A percentile compares a stretch with the other conserved stretches of the same genome.
Evolutionary conservation across 2,113 vertebrate species (phyloP).

Genomic region (Seriola aureovittata): DNA sequence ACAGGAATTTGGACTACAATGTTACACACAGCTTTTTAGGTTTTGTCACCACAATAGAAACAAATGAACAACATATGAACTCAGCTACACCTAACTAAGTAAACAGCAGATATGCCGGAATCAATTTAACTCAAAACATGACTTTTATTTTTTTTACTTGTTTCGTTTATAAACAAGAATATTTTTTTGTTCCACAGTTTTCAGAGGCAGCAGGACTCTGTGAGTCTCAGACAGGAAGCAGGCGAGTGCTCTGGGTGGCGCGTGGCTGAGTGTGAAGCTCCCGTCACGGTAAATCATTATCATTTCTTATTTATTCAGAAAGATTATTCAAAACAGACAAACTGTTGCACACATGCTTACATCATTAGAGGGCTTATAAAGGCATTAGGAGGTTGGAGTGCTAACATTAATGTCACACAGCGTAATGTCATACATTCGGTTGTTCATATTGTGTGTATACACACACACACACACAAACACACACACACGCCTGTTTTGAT

Average conservation of each 20-base stretch:
- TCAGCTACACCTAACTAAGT: neutral
- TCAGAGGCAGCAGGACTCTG: neutral
- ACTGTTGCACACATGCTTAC: neutral
- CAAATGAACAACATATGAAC: too few species aligned
- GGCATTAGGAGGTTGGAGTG: slow-evolving; percentile 12
- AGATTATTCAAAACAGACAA: slow-evolving; percentile 25
- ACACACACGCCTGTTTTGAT: neutral
- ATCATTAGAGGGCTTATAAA: slow-evolving; percentile 4
- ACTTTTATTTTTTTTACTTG: neutral
- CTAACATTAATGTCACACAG: neutral
- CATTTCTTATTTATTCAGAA: slow-evolving; percentile 12
- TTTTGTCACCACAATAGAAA: too few species aligned
- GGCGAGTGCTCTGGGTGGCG: neutral
- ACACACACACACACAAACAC: neutral
- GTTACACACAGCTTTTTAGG: too few species aligned
- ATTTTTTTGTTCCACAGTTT: neutral
- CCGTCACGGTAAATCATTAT: slow-evolving; percentile 24
- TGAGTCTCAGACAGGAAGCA: slow-evolving; percentile 5
- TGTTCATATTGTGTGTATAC: neutral
- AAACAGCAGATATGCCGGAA: neutral
- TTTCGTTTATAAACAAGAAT: neutral
- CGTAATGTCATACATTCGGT: neutral
- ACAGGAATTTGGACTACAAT: too few species aligned
- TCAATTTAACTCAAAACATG: neutral
- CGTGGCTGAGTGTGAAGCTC: neutral